Base-by-base conservation (phyloP, 2,113 vertebrate species). In the Sylvilagus bachmani region DNA sequence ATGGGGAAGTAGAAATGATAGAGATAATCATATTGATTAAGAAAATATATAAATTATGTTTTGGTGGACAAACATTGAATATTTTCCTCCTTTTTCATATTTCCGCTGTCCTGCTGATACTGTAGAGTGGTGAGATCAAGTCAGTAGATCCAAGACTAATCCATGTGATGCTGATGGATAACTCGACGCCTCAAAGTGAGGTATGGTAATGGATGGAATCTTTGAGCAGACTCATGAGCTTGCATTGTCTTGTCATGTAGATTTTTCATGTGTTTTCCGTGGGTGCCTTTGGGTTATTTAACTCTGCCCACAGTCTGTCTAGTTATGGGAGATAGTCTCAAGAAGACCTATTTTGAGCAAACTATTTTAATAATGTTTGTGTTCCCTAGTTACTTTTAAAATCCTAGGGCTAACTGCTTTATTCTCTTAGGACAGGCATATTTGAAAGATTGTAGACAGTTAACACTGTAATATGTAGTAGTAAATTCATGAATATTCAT, bases 121-220 rank as follows among this genome's bases (percentile, higher is more conserved):
- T 92, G 6, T 87, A 99, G 99, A 99, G 98, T 95, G 98, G 99
- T 92, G 99, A 99, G 96, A 99, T 99, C 88, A 99, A 99, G 97
- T 98, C 99, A 0, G 99, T 99, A 82, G 99, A 99, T 98, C 99
- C 99, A 92, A 99, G 99, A 62, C 98, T 99, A 95, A 99, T 99
- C 97, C 99, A 99, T 61, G 99, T 99, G 95, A 99, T 99, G 99
- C 97, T 99, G 95, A 97, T 98, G 97, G 98, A 99, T 94, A 98
- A 93, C 81, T 85, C 98, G 0, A 5, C 97, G 22, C 81, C 98
- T 96, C 96, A 98, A 55, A 98, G 81, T 0, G 98, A 99, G 98
- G 98, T 99, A 98, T 22, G 95, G 19, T 96, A 73, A 24, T 94
- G 16, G 3, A 91, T 73, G 67, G 55, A 61, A 24, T 97, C 93